A percentile compares a stretch with the other conserved stretches of the same genome.
Conservation (phyloP, 2,113 vertebrate species). For the Pseudois nayaur region DNA sequence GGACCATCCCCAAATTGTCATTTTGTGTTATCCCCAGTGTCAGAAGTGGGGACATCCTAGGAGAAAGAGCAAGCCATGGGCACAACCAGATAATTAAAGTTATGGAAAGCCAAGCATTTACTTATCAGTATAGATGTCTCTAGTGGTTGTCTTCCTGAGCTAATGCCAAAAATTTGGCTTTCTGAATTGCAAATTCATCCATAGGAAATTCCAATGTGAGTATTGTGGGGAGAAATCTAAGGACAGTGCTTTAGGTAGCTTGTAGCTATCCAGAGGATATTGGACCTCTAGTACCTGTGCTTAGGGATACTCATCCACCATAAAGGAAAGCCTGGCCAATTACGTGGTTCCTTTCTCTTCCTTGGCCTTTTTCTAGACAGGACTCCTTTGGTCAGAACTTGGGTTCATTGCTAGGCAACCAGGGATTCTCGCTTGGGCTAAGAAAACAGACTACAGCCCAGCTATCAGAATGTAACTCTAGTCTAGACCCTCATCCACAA, state of each 20-base stretch:
- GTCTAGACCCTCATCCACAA: neutral
- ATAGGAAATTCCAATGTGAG: neutral
- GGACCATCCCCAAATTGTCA: neutral
- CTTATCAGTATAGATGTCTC: neutral
- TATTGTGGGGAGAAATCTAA: neutral
- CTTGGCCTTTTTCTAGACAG: neutral
- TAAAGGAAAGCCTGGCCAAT: neutral
- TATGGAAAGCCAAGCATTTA: neutral
- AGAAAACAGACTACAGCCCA: neutral
- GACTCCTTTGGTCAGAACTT: neutral
- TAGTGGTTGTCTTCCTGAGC: neutral
- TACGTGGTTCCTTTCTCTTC: neutral
- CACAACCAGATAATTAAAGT: neutral
- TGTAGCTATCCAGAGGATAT: neutral
- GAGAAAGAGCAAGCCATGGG: neutral
- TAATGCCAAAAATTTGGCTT: neutral
- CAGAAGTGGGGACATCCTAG: neutral
- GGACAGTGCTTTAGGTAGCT: neutral
- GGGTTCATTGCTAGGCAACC: neutral
- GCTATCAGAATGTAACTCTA: neutral
- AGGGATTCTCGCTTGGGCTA: neutral
- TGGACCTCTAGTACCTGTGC: neutral
- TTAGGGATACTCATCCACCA: neutral
- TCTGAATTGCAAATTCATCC: neutral
- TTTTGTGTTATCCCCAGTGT: neutral